A percentile compares a stretch with the other conserved stretches of the same genome.
These are phyloP conservation scores for Cinara cedri DNA, from an alignment of 2,888 invertebrate genomes.

Conservation along the genomic window DNA sequence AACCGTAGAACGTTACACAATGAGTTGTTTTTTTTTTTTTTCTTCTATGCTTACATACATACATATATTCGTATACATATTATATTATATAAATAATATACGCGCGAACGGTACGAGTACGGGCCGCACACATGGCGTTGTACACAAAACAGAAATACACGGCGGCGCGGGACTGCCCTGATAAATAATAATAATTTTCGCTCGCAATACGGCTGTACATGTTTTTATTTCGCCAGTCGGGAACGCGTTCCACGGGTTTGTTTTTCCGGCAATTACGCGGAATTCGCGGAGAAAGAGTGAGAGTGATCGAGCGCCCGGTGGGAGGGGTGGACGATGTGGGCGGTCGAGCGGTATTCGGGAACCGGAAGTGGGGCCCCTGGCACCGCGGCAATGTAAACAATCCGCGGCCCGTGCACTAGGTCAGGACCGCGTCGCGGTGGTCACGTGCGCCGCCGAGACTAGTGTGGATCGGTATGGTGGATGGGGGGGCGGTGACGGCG, in stretches of 20 bases:
- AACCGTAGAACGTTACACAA: background rate
- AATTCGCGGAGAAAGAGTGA: background rate
- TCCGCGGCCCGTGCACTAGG: conserved; percentile 55
- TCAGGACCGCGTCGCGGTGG: conserved; percentile 55
- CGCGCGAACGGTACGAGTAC: background rate
- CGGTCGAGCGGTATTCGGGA: conserved; percentile 22
- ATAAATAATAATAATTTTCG: background rate
- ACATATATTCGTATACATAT: no score
- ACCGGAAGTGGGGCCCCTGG: conserved; percentile 54
- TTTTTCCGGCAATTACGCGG: no score
- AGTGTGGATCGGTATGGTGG: conserved; percentile 40
- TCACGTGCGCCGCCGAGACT: conserved; percentile 55
- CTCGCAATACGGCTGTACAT: no score
- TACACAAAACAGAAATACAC: no score
- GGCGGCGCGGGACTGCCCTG: no score
- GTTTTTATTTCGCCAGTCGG: no score
- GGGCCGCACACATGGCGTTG: no score
- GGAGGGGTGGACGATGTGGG: background rate
- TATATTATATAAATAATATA: no score
- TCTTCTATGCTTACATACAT: no score
- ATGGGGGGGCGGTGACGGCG: conserved; percentile 7
- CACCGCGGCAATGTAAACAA: conserved; percentile 44
- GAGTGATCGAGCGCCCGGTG: conserved; percentile 6
- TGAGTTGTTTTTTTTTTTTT: no score
- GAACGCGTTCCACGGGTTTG: no score